Evolutionary conservation across 2,113 vertebrate species (phyloP), one percentile per base, ranked within the genome.

Genomic region (Lanius ludovicianus): DNA sequence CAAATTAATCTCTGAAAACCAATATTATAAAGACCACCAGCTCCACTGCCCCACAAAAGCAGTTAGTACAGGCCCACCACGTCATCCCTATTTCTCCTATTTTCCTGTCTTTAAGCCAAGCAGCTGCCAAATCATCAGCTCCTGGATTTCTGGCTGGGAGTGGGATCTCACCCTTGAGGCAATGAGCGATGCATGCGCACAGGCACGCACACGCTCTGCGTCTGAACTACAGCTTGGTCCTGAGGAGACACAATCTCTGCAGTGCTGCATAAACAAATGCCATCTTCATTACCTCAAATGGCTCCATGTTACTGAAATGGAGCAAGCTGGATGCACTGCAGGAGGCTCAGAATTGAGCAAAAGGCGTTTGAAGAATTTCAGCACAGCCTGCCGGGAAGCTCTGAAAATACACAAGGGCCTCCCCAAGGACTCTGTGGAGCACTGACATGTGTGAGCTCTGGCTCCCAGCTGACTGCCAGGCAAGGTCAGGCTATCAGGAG

Each of bases 321-420:
- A 89, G 81, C 52, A 6, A 56, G 57, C 69, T 2, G 33, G 41
- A 56, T 15, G 33, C 37, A 13, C 33, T 47, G 60, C 64, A 28
- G 67, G 42, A 60, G 21, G 5, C 50, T 49, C 3, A 0, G 71
- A 69, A 33, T 31, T 8, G 53, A 37, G 64, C 31, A 64, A 74
- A 84, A 77, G 31, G 63, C 23, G 41, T 95, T 41, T 49, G 90
- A 93, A 97, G 94, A 55, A 92, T 75, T 97, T 65, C 89, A 97
- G 97, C 96, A 65, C 97, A 86, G 53, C 98, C 98, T 98, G 89
- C 96, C 3, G 98, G 97, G 67, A 56, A 68, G 31, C 12, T 52
- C 82, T 89, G 59, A 7, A 90, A 83, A 74, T 46, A 31, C 53
- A 81, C 10, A 13, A 55, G 52, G 71, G 49, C 15, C 7, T 35